Evolutionary conservation across 2,113 vertebrate species (phyloP).

Genomic region (Eurypyga helias): DNA sequence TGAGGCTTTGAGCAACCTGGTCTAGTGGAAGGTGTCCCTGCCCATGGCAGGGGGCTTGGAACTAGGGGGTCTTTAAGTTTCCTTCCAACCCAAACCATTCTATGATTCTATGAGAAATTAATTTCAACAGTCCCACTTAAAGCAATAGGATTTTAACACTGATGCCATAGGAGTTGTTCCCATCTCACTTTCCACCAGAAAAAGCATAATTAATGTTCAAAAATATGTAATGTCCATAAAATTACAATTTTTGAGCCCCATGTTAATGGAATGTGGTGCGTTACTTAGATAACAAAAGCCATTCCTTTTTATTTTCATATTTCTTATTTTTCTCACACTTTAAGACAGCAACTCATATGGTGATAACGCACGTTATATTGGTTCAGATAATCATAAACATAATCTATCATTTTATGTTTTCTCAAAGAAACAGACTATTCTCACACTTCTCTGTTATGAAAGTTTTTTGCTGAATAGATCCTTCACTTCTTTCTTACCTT

Average conservation of each 20-base stretch:
- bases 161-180: not conserved
- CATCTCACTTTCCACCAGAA: not conserved
- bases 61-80: too few relatives aligned
- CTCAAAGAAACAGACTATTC: not conserved
- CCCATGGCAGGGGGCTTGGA: too few relatives aligned
- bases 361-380: not conserved
- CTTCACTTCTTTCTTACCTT: conserved; percentile 60
- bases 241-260: not conserved
- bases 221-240: not conserved
- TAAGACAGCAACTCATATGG: not conserved
- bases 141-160: not conserved
- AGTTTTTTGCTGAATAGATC: not conserved
- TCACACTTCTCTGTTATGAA: not conserved
- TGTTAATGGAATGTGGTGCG: not conserved
- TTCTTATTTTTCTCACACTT: not conserved
- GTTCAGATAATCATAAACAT: not conserved
- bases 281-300: not conserved
- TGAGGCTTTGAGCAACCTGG: too few relatives aligned
- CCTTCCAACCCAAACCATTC: too few relatives aligned
- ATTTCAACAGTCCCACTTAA: not conserved
- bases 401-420: not conserved
- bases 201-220: not conserved
- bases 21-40: too few relatives aligned
- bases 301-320: not conserved
- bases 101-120: not conserved